These are phyloP conservation scores for Erythrocercus mccallii DNA, from an alignment of 2,113 vertebrate genomes.

Conservation along the genomic window DNA sequence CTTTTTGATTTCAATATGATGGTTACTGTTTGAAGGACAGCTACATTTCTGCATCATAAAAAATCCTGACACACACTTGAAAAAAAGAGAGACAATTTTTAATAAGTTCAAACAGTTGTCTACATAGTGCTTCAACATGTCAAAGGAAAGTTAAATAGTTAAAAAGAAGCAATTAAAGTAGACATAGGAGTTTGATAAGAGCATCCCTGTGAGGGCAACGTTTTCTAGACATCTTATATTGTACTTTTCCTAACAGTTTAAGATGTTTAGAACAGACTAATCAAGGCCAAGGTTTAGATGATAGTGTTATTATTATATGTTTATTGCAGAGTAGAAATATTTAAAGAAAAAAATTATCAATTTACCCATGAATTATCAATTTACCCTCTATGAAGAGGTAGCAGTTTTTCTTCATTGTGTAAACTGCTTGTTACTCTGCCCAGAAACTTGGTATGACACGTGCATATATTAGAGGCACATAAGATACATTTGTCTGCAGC, in stretches of 20 bases:
- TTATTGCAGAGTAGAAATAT: not conserved
- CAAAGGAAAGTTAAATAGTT: not conserved
- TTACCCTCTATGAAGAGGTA: not conserved
- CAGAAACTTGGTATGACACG: not conserved
- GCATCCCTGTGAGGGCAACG: not conserved
- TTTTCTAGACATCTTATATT: not conserved
- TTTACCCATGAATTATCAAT: not conserved
- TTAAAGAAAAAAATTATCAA: not conserved
- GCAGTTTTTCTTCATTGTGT: not conserved
- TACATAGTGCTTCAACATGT: not conserved
- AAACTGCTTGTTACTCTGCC: not conserved
- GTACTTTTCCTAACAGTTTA: not conserved
- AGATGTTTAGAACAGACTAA: not conserved
- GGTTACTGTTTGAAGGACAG: not conserved
- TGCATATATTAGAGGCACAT: not conserved
- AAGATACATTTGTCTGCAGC: fast-evolving
- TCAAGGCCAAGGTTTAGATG: not conserved
- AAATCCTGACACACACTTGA: not conserved
- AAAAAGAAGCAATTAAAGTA: not conserved
- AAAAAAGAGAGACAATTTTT: not conserved
- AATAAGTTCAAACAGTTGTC: not conserved
- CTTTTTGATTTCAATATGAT: not conserved
- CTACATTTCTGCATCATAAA: not conserved
- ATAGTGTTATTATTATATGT: not conserved
- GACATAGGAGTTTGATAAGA: not conserved